phyloP scores from a whole-genome alignment of 2,113 vertebrate genomes.

The Sciurus niger region DNA sequence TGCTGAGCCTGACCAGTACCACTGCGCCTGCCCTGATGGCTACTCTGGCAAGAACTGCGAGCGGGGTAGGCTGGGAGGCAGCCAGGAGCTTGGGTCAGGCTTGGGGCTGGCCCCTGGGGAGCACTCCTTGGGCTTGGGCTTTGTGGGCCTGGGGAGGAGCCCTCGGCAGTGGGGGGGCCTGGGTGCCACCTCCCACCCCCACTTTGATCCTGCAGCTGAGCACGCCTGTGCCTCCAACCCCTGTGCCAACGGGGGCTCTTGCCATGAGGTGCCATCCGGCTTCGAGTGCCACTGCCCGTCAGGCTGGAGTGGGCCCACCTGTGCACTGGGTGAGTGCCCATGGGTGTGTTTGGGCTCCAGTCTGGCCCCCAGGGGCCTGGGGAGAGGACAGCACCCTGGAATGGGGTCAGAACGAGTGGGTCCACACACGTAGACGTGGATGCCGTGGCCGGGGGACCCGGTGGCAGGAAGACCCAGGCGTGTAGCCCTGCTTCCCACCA shows the following conservation, averaged over 20 bases:
- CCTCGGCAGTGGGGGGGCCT: rapidly evolving
- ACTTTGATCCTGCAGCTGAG: constrained; percentile 88
- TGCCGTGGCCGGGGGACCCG: too few species aligned
- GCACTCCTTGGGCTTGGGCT: neutral
- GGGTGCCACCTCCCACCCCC: rapidly evolving
- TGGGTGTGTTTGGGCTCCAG: neutral
- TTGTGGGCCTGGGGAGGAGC: neutral
- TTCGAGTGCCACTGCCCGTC: constrained; percentile 96
- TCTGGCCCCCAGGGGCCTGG: neutral
- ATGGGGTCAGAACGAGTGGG: rapidly evolving
- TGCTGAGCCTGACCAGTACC: constrained; percentile 95
- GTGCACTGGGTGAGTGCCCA: constrained; percentile 93
- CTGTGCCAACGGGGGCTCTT: constrained; percentile 96
- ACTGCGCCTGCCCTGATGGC: constrained; percentile 94
- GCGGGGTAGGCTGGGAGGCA: constrained; percentile 89
- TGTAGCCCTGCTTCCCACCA: too few species aligned
- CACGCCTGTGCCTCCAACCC: constrained; percentile 97
- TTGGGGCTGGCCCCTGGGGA: neutral
- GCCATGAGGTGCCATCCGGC: constrained; percentile 94
- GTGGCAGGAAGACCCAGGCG: too few species aligned
- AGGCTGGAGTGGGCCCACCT: constrained; percentile 96
- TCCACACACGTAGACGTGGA: neutral
- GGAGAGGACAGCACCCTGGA: neutral
- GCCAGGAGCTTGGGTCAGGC: too few species aligned
- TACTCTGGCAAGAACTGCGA: constrained; percentile 97